These are phyloP conservation scores for Dreissena rostriformis DNA, from an alignment of 1,140 invertebrate species.

Conservation along the genomic window DNA sequence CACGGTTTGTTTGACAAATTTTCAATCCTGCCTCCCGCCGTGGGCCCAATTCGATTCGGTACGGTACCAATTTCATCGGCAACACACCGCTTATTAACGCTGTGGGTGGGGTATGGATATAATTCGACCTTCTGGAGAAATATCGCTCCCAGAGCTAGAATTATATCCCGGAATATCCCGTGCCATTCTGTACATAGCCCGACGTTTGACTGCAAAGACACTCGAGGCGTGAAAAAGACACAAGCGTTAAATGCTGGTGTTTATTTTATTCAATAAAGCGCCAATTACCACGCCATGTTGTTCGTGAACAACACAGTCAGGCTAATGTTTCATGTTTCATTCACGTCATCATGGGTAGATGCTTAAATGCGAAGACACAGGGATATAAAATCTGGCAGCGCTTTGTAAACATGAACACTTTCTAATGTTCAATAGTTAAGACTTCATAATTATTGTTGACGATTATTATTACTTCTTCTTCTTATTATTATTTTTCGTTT, in stretches of 20 bases:
- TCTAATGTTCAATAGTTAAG: neutral
- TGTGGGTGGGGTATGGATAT: conserved; percentile 56
- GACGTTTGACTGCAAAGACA: conserved; percentile 33
- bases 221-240: conserved; percentile 52
- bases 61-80: conserved; percentile 49
- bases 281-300: conserved; percentile 53
- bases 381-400: too few relatives aligned
- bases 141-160: conserved; percentile 23
- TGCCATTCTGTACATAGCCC: conserved; percentile 31
- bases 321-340: conserved; percentile 42
- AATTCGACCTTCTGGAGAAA: conserved; percentile 46
- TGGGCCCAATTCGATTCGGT: conserved; percentile 47
- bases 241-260: conserved; percentile 51
- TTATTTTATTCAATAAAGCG: conserved; percentile 63
- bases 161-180: conserved; percentile 38
- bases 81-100: conserved; percentile 48
- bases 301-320: conserved; percentile 6
- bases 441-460: neutral
- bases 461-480: too few relatives aligned
- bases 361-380: too few relatives aligned
- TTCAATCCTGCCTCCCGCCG: conserved; percentile 30
- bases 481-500: too few relatives aligned
- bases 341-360: neutral
- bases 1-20: conserved; percentile 49
- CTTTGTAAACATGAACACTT: too few relatives aligned